Base-by-base conservation (phyloP, 2,797 vertebrate species). In the Cottoperca gobio region DNA sequence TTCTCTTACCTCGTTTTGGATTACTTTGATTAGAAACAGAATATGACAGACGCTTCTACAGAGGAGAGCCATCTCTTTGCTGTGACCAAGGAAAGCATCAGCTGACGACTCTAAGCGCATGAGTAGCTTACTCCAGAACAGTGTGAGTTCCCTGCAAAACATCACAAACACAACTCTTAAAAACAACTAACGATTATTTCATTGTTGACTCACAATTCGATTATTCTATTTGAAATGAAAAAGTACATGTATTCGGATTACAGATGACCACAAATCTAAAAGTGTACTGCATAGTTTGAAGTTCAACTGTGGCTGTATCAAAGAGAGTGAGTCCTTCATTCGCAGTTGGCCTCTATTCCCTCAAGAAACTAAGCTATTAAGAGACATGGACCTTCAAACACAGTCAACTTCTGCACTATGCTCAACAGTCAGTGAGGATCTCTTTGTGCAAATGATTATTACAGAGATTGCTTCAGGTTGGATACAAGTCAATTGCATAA, bases 121-220 rank as follows among this genome's bases (percentile, higher is more conserved):
- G 76, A 99, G 96, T 77, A 99, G 95, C 92, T 99, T 99, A 95
- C 98, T 99, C 98, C 98, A 99, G 91, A 99, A 99, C 84, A 99
- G 94, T 75, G 98, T 99, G 84, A 99, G 95, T 89, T 99, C 98
- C 98, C 98, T 99, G 90, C 19, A 88, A 85, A 82, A 74, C 43
- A 69, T 42, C 19, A 84, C 24, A 57, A 70, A 70, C 9, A 46
- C 12, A 78, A 70, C 19, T 9, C 23, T 54, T 71, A 61, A 65
- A 50, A 40, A 74, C 12, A 23, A 53, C 12, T 9, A 40, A n/a
- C 1, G 2, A 43, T 8, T 21, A 23, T 10, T 70, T 33, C 9
- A 53, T n/a, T 11, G 31, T 37, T 28, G 24, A 23, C 6, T 35
- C 2, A 21, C 8, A 5, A 23, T 33, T 6, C 2, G 33, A 57